Percentiles rank a stretch among this genome's conserved stretches.
These are phyloP conservation scores for Meloidogyne hapla DNA, from an alignment of 1,140 invertebrate species.

Conservation along the genomic window DNA sequence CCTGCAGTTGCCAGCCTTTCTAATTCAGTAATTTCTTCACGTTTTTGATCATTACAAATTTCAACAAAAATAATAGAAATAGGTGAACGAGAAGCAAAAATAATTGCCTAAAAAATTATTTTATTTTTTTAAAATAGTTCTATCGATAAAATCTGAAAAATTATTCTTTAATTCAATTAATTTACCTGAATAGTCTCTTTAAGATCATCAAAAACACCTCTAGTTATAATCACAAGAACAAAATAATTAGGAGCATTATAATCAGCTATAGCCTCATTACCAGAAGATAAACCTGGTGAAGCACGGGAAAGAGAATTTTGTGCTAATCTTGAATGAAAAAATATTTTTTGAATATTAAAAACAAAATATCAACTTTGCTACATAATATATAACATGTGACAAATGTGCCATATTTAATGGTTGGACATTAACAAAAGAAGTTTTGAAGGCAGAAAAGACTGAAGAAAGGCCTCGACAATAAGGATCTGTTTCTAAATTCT, in stretches of 20 bases:
- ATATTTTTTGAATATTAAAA: not conserved
- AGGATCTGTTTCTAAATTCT: slow-evolving; percentile 49
- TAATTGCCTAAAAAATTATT: slow-evolving; percentile 51
- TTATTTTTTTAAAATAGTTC: not conserved
- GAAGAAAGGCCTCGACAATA: slow-evolving; percentile 52
- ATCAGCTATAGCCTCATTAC: slow-evolving; percentile 37
- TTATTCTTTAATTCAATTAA: not conserved
- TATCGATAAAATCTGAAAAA: too few relatives aligned
- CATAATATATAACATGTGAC: slow-evolving; percentile 60
- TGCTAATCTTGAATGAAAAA: slow-evolving; percentile 9
- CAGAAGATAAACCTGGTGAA: not conserved
- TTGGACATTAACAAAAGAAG: slow-evolving; percentile 50
- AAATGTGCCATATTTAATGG: slow-evolving; percentile 56
- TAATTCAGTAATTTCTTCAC: slow-evolving; percentile 42
- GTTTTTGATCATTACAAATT: slow-evolving; percentile 43
- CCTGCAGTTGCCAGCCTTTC: slow-evolving; percentile 56
- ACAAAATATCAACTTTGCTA: slow-evolving; percentile 50
- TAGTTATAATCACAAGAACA: slow-evolving; percentile 52
- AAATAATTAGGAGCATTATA: slow-evolving; percentile 44
- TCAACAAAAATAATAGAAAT: slow-evolving; percentile 59
- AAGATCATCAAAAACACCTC: slow-evolving; percentile 57
- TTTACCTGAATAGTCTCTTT: slow-evolving; percentile 52
- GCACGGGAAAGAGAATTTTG: slow-evolving; percentile 21
- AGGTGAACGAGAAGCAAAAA: slow-evolving; percentile 57
- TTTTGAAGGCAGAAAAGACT: slow-evolving; percentile 49